Percentiles rank a stretch among this genome's conserved stretches.
Evolutionary conservation across 2,888 invertebrate species (phyloP).

Genomic region (Philhelius pedissequus): DNA sequence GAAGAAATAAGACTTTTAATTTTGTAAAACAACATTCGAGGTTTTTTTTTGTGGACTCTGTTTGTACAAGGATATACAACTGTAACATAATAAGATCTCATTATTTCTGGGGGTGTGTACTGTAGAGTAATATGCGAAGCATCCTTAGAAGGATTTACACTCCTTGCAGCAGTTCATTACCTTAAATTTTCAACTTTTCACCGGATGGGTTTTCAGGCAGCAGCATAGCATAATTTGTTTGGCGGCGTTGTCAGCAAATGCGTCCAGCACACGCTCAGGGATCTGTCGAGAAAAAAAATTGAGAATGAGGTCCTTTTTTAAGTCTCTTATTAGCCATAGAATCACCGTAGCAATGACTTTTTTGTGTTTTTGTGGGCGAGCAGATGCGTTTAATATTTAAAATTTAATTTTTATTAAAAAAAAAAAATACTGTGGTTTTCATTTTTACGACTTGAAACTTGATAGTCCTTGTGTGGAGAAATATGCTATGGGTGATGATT

Average conservation of each 20-base stretch:
- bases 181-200: conserved; percentile 74
- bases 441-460: conserved; percentile 38
- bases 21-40: conserved; percentile 72
- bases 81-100: conserved; percentile 66
- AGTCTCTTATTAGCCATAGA: conserved; percentile 49
- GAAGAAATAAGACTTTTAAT: conserved; percentile 74
- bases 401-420: conserved; percentile 68
- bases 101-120: conserved; percentile 52
- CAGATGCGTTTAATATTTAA: conserved; percentile 69
- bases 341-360: conserved; percentile 56
- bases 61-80: conserved; percentile 64
- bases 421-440: conserved; percentile 12
- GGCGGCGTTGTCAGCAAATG: conserved; percentile 58
- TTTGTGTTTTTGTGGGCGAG: conserved; percentile 57
- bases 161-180: conserved; percentile 76
- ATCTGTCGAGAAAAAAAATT: conserved; percentile 1
- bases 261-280: conserved; percentile 61
- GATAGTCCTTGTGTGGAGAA: conserved; percentile 14
- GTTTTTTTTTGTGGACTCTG: conserved; percentile 70
- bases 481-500: conserved; percentile 47
- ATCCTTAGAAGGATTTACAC: conserved; percentile 70
- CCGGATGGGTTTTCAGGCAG: conserved; percentile 1
- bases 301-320: conserved; percentile 26
- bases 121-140: background rate
- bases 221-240: conserved; percentile 49